Conservation (phyloP, 2,888 invertebrate genomes). For the Drosophila recens region DNA sequence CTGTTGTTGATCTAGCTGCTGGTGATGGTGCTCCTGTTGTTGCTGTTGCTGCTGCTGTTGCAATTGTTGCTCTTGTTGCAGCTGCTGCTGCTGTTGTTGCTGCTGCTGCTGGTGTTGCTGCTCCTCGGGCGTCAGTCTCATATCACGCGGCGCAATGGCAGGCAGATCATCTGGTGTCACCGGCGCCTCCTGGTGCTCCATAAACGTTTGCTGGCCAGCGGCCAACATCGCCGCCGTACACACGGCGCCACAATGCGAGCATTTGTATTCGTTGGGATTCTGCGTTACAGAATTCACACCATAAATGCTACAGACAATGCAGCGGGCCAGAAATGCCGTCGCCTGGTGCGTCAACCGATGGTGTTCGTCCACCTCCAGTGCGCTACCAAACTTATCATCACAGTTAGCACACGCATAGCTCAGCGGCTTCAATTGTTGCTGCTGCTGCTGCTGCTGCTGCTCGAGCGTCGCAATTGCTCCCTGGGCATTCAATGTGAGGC, state of each 20-base stretch:
- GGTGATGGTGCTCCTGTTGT: slow-evolving; percentile 60
- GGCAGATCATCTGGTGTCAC: slow-evolving; percentile 80
- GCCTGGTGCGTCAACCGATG: slow-evolving; percentile 82
- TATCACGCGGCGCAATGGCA: slow-evolving; percentile 81
- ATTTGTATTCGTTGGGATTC: slow-evolving; percentile 83
- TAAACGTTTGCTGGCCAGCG: slow-evolving; percentile 75
- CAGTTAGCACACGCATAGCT: slow-evolving; percentile 83
- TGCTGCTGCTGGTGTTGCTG: slow-evolving; percentile 76
- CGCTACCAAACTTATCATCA: slow-evolving; percentile 83
- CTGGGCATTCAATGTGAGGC: slow-evolving; percentile 68
- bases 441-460: slow-evolving; percentile 60
- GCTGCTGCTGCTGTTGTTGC: slow-evolving; percentile 62
- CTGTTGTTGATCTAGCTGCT: slow-evolving; percentile 36
- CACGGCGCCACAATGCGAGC: slow-evolving; percentile 83
- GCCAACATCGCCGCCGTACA: slow-evolving; percentile 77
- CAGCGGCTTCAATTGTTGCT: slow-evolving; percentile 71
- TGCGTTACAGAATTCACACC: slow-evolving; percentile 82
- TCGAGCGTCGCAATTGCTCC: slow-evolving; percentile 66
- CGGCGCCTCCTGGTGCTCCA: slow-evolving; percentile 81
- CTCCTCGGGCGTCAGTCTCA: slow-evolving; percentile 80
- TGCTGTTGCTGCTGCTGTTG: slow-evolving; percentile 64
- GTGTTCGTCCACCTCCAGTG: slow-evolving; percentile 83
- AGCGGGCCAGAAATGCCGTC: slow-evolving; percentile 83
- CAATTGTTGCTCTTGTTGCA: slow-evolving; percentile 62
- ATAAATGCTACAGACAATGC: slow-evolving; percentile 83